Base-by-base conservation (phyloP, 1,140 invertebrate species). In the Leptopilina clavipes region DNA sequence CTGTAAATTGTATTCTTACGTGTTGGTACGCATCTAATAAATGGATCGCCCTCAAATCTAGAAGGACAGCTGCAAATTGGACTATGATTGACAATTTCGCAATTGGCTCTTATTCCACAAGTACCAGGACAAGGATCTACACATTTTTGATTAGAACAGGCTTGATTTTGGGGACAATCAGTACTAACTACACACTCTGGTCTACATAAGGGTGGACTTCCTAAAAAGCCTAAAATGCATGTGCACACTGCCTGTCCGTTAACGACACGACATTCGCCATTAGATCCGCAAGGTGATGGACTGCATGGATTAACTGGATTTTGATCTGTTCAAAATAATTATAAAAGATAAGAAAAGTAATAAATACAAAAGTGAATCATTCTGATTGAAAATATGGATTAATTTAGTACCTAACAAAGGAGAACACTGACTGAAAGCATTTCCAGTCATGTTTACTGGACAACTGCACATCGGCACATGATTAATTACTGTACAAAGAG, bases 401-500 rank as follows among this genome's bases (percentile, higher is more conserved):
- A 52, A 0, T 37, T 12, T 19, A 40, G 22, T 79, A 88, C 88
- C 87, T 86, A 77, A 78, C 0, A 90, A 71, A 14, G 89, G 83
- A 6, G 79, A 87, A 83, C 94, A 95, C 72, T 91, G 87, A 73
- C 92, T 87, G 79, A 95, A 94, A 17, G 95, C 94, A 87, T 94
- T 94, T 74, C 95, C 95, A 7, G 92, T 92, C 84, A 92, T 95
- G 76, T 92, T 93, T 43, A 88, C 86, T 43, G 93, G 91, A 84
- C 95, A 96, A 72, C 91, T 92, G 81, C 95, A 96, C 76, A 94
- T 92, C 12, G 95, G 94, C 78, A 94, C 91, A 86, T 96, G 95
- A 87, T 95, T 95, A 7, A 94, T 88, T 1, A 95, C 94, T 79
- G 91, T 91, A 83, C 95, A 97, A 43, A 93, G 86, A 1, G 95